Evolutionary conservation across 1,140 invertebrate species (phyloP).

Genomic region (Hyphantria cunea): DNA sequence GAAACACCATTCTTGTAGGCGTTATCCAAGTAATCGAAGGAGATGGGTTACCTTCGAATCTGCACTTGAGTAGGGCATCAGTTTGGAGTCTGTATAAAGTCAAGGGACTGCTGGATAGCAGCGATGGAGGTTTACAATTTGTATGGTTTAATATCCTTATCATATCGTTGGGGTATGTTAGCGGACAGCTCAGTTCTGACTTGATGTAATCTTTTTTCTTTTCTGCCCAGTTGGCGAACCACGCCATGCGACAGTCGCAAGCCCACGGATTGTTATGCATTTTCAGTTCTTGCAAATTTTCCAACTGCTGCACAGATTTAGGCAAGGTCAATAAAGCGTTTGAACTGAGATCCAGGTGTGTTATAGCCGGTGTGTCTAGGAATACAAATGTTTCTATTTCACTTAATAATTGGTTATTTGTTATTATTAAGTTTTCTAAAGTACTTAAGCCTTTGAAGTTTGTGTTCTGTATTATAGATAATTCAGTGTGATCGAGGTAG

Average conservation of each 20-base stretch:
- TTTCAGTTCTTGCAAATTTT: constrained; percentile 84
- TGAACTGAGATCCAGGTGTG: constrained; percentile 87
- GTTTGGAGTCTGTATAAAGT: constrained; percentile 84
- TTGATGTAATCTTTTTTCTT: constrained; percentile 74
- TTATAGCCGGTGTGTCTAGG: constrained; percentile 82
- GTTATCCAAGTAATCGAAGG: constrained; percentile 94
- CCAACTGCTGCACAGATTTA: constrained; percentile 85
- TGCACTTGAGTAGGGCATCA: constrained; percentile 89
- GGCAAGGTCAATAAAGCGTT: constrained; percentile 89
- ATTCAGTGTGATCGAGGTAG: constrained; percentile 83
- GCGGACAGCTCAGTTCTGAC: constrained; percentile 84
- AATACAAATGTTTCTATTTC: constrained; percentile 85
- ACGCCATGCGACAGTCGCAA: constrained; percentile 95
- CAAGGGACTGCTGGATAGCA: constrained; percentile 83
- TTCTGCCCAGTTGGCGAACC: constrained; percentile 87
- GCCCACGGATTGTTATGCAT: constrained; percentile 90
- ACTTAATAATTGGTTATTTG: constrained; percentile 81
- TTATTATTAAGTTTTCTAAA: constrained; percentile 83
- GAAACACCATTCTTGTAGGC: constrained; percentile 85
- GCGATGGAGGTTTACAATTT: constrained; percentile 86
- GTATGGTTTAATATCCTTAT: constrained; percentile 85
- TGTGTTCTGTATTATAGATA: constrained; percentile 81
- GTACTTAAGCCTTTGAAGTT: constrained; percentile 83
- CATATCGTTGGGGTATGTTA: constrained; percentile 86
- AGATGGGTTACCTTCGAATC: constrained; percentile 88